Conservation (phyloP, 2,888 invertebrate species). For the Nasonovia ribisnigri region DNA sequence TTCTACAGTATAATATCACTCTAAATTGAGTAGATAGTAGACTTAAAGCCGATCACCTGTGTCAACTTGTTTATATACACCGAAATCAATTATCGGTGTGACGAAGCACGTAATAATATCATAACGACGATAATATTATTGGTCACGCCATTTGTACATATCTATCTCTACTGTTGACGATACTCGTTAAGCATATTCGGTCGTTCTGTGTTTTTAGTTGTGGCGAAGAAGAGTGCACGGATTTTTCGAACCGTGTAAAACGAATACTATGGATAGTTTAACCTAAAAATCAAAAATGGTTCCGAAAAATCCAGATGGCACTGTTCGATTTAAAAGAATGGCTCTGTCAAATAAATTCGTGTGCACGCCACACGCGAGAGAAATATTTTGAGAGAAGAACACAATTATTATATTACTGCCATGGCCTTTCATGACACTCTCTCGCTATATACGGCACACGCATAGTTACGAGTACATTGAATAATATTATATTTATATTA, state of each 20-base stretch:
- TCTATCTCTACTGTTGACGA: too few relatives aligned
- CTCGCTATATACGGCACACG: background rate
- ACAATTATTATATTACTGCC: background rate
- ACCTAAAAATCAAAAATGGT: background rate
- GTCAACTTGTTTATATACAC: background rate
- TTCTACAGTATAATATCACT: background rate
- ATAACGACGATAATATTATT: background rate
- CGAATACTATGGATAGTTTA: background rate
- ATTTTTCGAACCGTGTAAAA: background rate
- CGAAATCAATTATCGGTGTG: background rate
- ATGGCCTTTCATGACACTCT: background rate
- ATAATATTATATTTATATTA: background rate
- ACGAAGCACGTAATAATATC: background rate
- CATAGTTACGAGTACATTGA: background rate
- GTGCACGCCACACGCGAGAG: background rate
- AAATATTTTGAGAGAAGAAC: background rate
- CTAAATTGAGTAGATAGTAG: background rate
- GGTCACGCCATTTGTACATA: too few relatives aligned
- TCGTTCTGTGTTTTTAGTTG: background rate
- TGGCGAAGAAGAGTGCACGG: background rate
- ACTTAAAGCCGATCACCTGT: background rate
- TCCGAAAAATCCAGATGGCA: background rate
- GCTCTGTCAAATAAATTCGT: background rate
- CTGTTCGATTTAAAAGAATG: background rate
- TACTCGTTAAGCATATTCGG: too few relatives aligned